Percentiles rank a stretch among this genome's conserved stretches.
Evolutionary conservation across 2,113 vertebrate species (phyloP).

Genomic region (Calidris pugnax): DNA sequence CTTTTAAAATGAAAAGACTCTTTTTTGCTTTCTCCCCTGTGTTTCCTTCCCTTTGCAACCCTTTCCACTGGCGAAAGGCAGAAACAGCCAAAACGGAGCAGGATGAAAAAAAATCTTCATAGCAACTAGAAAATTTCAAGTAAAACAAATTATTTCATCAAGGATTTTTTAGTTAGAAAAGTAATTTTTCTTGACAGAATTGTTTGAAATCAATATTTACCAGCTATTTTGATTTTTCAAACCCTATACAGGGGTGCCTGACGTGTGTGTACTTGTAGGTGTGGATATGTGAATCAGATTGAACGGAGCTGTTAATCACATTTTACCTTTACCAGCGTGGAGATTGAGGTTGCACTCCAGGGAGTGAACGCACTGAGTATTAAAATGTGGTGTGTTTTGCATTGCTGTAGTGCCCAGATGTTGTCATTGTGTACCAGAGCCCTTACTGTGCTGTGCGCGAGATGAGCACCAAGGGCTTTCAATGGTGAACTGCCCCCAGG

Average conservation of each 20-base stretch:
- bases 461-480: background rate
- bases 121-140: background rate
- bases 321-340: background rate
- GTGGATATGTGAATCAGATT: background rate
- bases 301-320: background rate
- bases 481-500: background rate
- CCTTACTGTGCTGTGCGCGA: rapidly evolving
- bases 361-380: background rate
- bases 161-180: background rate
- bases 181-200: background rate
- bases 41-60: background rate
- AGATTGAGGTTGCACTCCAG: background rate
- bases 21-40: background rate
- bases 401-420: background rate
- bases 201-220: background rate
- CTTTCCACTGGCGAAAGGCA: background rate
- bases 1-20: background rate
- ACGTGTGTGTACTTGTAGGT: background rate
- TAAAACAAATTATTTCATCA: background rate
- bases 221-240: background rate
- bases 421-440: background rate
- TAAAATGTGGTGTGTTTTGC: background rate
- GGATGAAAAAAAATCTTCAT: background rate
- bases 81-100: background rate
- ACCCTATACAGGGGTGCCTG: background rate